Percentiles rank a stretch among this genome's conserved stretches.
phyloP scores from a whole-genome alignment of 2,797 vertebrate genomes.

The Selene dorsalis region DNA sequence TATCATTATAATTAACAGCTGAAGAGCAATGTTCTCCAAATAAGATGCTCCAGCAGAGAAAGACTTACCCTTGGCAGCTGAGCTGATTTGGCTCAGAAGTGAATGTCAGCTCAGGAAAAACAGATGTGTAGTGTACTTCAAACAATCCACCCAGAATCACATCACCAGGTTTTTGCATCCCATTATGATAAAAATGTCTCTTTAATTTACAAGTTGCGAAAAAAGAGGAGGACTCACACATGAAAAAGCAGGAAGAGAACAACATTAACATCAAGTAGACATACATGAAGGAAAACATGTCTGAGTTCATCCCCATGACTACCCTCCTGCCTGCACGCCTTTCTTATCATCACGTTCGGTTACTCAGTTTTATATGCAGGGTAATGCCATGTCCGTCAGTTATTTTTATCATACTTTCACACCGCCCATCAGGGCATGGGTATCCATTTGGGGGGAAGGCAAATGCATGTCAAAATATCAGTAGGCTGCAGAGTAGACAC shows the following conservation, averaged over 20 bases:
- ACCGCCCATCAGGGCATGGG: background rate
- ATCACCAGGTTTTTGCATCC: conserved; percentile 72
- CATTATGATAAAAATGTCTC: conserved; percentile 53
- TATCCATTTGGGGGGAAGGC: background rate
- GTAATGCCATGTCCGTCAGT: conserved; percentile 1
- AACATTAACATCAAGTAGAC: conserved; percentile 20
- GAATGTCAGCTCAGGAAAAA: conserved; percentile 75
- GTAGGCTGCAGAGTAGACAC: background rate
- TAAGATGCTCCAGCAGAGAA: no score
- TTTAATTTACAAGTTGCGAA: conserved; percentile 49
- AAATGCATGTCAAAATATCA: background rate
- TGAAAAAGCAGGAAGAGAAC: conserved; percentile 11
- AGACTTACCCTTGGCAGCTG: no score
- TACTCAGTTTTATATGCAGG: conserved; percentile 42
- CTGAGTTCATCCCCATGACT: conserved; percentile 41
- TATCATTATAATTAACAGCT: background rate
- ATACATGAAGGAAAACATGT: background rate
- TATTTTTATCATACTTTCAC: conserved; percentile 3
- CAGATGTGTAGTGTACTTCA: conserved; percentile 74
- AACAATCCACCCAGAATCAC: conserved; percentile 80
- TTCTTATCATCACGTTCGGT: background rate
- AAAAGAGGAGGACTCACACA: conserved; percentile 15
- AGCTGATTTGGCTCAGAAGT: conserved; percentile 36
- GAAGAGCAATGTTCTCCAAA: background rate
- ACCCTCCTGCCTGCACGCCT: background rate